Conservation (phyloP, 2,888 invertebrate species). For the Caenorhabditis sp. region DNA sequence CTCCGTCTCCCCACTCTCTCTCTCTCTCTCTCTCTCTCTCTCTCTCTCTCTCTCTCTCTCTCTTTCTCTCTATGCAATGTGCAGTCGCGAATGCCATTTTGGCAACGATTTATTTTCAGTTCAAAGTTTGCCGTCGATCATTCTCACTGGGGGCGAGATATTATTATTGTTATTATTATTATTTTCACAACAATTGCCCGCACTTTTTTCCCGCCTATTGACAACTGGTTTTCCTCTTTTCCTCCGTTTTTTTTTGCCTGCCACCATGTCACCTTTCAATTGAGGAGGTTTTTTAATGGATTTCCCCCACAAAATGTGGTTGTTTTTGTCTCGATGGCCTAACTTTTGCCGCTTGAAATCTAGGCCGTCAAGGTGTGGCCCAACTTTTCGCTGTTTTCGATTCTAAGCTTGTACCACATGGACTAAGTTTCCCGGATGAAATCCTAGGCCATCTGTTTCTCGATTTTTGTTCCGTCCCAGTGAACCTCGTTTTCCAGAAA, state of each 20-base stretch:
- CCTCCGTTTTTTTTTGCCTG: not conserved
- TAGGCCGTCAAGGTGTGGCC: no score
- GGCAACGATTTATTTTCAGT: not conserved
- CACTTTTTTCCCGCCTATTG: no score
- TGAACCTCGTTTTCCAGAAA: no score
- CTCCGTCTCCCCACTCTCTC: not conserved
- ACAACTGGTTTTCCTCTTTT: not conserved
- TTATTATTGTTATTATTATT: no score
- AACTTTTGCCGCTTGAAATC: not conserved
- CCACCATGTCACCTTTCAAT: no score
- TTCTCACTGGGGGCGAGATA: no score
- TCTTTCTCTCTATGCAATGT: no score
- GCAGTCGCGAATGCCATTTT: conserved; percentile 23
- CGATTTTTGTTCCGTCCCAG: no score
- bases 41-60: not conserved
- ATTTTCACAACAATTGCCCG: no score
- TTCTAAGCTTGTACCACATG: no score
- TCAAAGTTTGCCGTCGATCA: not conserved
- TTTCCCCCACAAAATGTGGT: not conserved
- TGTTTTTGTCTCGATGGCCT: not conserved
- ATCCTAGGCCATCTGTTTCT: not conserved
- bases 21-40: not conserved
- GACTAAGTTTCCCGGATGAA: not conserved
- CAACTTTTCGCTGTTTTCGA: no score
- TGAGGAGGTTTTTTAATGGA: not conserved